Conservation (phyloP, 2,888 invertebrate species). For the Andrena bicolor region DNA sequence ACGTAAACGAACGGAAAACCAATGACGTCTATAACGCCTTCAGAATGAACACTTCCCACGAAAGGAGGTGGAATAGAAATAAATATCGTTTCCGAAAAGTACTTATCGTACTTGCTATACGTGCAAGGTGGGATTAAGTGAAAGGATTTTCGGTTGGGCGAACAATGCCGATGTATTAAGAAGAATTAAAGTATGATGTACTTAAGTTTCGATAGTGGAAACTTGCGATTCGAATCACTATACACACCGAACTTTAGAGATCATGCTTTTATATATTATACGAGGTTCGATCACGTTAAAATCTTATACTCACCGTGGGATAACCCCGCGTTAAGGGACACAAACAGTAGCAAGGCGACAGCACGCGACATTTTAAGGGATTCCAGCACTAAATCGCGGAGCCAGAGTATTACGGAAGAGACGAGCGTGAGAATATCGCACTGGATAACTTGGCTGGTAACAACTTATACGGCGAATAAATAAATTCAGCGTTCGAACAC, state of each 20-base stretch:
- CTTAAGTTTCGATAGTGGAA: background rate
- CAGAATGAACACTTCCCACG: background rate
- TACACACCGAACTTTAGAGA: background rate
- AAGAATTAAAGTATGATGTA: background rate
- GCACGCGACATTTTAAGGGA: slow-evolving; percentile 46
- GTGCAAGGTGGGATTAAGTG: background rate
- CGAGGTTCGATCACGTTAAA: background rate
- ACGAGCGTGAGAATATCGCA: background rate
- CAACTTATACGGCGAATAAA: background rate
- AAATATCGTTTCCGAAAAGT: background rate
- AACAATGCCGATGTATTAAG: background rate
- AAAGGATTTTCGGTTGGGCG: background rate
- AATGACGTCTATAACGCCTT: background rate
- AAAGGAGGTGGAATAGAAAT: background rate
- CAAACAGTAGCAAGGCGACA: slow-evolving; percentile 31
- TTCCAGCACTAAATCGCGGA: slow-evolving; percentile 1
- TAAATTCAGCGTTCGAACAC: background rate
- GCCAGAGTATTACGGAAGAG: background rate
- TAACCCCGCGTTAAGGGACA: slow-evolving; percentile 33
- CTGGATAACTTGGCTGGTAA: background rate
- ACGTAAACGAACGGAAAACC: background rate
- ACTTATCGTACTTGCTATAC: background rate
- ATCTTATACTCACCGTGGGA: slow-evolving; percentile 52
- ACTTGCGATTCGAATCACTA: background rate
- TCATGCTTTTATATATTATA: background rate